phyloP scores from a whole-genome alignment of 2,888 invertebrate species.

The Piscicola geometra region DNA sequence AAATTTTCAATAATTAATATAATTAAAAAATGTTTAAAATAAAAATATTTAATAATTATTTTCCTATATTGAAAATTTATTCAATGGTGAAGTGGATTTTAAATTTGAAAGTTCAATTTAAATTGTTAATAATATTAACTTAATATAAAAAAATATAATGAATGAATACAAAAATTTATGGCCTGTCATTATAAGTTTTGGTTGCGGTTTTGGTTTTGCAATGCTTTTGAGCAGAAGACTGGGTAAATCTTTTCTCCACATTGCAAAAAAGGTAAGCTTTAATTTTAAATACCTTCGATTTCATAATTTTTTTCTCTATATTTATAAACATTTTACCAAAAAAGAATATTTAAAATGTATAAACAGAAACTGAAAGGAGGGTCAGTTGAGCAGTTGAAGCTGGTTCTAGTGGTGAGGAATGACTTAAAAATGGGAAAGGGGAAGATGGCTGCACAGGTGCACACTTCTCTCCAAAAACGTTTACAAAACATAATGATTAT shows the following conservation, averaged over 20 bases:
- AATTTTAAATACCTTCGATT: not conserved
- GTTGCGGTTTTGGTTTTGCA: not conserved
- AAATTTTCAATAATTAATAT: too few species aligned
- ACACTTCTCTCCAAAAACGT: not conserved
- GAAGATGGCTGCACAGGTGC: conserved; percentile 79
- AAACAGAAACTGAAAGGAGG: not conserved
- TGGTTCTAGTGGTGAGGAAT: conserved; percentile 78
- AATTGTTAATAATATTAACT: too few species aligned
- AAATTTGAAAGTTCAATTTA: too few species aligned
- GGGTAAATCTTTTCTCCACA: not conserved
- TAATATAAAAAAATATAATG: too few species aligned
- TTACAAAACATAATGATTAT: not conserved
- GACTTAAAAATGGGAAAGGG: conserved; percentile 90
- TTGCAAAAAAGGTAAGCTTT: not conserved
- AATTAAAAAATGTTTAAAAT: not conserved
- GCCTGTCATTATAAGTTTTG: conserved; percentile 1
- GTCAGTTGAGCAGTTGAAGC: conserved; percentile 60
- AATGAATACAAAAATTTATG: conserved; percentile 5
- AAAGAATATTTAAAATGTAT: not conserved
- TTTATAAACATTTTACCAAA: too few species aligned
- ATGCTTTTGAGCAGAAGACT: not conserved
- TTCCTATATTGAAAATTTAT: too few species aligned
- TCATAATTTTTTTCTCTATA: too few species aligned
- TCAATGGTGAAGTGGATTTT: too few species aligned
- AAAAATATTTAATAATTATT: too few species aligned